Evolutionary conservation across 1,140 invertebrate species (phyloP).

Genomic region (Leptestheria dahalacensis): DNA sequence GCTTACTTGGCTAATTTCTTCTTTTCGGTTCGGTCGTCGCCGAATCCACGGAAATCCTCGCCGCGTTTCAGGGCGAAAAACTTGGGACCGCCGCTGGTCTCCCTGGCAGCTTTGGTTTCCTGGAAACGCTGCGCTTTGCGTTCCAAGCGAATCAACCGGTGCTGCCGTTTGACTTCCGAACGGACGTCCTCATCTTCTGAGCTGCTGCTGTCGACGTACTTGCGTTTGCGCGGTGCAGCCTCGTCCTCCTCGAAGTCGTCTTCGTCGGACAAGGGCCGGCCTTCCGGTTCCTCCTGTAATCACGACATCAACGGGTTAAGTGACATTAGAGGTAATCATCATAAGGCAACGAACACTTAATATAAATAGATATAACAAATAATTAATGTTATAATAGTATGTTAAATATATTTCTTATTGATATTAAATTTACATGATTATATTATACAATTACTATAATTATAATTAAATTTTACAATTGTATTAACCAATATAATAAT

Average conservation of each 20-base stretch:
- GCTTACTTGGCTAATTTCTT: constrained; percentile 15
- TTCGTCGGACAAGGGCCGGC: neutral
- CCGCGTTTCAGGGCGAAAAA: constrained; percentile 48
- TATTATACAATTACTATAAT: no score
- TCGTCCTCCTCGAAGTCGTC: constrained; percentile 18
- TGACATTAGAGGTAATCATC: no score
- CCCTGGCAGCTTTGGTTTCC: constrained; percentile 2
- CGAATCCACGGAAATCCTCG: constrained; percentile 38
- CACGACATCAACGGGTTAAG: no score
- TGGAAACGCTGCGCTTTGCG: constrained; percentile 23
- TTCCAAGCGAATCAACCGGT: constrained; percentile 36
- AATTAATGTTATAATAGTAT: neutral
- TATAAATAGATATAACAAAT: neutral
- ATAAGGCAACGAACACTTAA: no score
- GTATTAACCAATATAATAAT: no score
- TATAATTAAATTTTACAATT: no score
- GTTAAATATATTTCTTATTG: no score
- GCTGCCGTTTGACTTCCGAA: constrained; percentile 62
- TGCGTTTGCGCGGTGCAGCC: constrained; percentile 28
- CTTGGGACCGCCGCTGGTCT: constrained; percentile 29
- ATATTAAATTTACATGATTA: no score
- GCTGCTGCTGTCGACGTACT: constrained; percentile 29
- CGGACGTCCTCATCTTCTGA: constrained; percentile 61
- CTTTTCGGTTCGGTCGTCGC: constrained; percentile 23
- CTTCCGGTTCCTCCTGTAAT: neutral